These are phyloP conservation scores for Thomomys bottae DNA, from an alignment of 2,113 vertebrate species.

Conservation along the genomic window DNA sequence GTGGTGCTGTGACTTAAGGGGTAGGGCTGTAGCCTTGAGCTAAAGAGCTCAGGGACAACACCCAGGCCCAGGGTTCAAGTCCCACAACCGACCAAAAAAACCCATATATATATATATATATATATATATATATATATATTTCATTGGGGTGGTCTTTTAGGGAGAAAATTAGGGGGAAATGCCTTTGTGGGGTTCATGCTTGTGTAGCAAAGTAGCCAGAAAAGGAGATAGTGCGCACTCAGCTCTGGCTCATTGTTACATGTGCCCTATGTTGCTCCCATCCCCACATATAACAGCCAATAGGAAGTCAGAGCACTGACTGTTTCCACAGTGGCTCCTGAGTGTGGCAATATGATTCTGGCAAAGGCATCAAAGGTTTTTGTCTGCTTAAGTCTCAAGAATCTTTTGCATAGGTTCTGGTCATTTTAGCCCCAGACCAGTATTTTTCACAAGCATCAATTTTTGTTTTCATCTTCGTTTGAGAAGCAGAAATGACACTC, in stretches of 20 bases:
- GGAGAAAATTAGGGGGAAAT: neutral
- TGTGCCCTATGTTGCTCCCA: neutral
- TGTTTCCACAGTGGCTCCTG: neutral
- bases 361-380: neutral
- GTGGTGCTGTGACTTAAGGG: too few relatives aligned
- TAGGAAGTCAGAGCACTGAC: neutral
- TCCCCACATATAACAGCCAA: neutral
- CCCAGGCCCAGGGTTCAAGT: too few relatives aligned
- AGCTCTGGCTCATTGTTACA: neutral
- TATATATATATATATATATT: too few relatives aligned
- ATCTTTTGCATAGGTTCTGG: neutral
- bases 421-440: neutral
- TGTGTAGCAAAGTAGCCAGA: neutral
- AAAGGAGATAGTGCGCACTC: neutral
- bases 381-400: neutral
- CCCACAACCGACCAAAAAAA: too few relatives aligned
- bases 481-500: constrained; percentile 4
- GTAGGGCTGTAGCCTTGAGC: too few relatives aligned
- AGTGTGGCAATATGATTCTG: neutral
- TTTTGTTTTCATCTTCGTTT: neutral
- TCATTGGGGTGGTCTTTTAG: neutral
- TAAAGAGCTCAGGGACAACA: too few relatives aligned
- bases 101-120: too few relatives aligned
- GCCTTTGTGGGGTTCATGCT: neutral
- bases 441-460: neutral